A percentile compares a stretch with the other conserved stretches of the same genome.
phyloP scores from a whole-genome alignment of 2,888 invertebrate genomes.

The Homarus gammarus region DNA sequence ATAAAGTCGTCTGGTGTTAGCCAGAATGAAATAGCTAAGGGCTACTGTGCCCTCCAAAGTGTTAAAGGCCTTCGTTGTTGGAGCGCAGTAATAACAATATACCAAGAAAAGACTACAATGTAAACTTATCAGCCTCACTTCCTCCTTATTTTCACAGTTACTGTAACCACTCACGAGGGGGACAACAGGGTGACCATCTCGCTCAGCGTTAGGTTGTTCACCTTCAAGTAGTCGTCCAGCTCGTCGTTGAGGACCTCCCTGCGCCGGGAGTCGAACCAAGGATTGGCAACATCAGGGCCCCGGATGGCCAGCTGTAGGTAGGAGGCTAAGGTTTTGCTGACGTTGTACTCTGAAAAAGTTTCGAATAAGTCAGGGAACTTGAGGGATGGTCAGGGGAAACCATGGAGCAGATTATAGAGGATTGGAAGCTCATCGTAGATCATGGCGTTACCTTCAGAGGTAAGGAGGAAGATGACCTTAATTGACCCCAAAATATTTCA shows the following conservation, averaged over 20 bases:
- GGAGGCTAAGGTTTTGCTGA: slow-evolving; percentile 59
- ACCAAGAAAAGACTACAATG: neutral
- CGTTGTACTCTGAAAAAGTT: slow-evolving; percentile 44
- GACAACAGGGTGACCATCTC: slow-evolving; percentile 44
- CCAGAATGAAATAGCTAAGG: too few relatives aligned
- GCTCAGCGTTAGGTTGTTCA: slow-evolving; percentile 39
- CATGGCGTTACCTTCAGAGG: too few relatives aligned
- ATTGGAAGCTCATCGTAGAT: neutral
- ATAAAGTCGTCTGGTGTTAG: too few relatives aligned
- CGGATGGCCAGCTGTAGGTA: slow-evolving; percentile 60
- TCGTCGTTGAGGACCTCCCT: slow-evolving; percentile 14
- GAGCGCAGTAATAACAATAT: too few relatives aligned
- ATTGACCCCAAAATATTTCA: too few relatives aligned
- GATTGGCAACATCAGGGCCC: slow-evolving; percentile 53
- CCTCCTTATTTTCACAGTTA: neutral
- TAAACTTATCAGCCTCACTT: neutral
- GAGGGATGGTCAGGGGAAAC: too few relatives aligned
- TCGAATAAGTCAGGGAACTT: too few relatives aligned
- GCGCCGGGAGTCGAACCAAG: slow-evolving; percentile 14
- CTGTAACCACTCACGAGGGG: slow-evolving; percentile 32
- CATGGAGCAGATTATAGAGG: neutral
- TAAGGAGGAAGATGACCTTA: too few relatives aligned
- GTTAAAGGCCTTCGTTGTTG: too few relatives aligned
- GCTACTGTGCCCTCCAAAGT: too few relatives aligned
- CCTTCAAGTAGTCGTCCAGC: slow-evolving; percentile 5